Evolutionary conservation across 2,113 vertebrate species (phyloP).

Genomic region (Pseudorhombus dupliciocellatus): DNA sequence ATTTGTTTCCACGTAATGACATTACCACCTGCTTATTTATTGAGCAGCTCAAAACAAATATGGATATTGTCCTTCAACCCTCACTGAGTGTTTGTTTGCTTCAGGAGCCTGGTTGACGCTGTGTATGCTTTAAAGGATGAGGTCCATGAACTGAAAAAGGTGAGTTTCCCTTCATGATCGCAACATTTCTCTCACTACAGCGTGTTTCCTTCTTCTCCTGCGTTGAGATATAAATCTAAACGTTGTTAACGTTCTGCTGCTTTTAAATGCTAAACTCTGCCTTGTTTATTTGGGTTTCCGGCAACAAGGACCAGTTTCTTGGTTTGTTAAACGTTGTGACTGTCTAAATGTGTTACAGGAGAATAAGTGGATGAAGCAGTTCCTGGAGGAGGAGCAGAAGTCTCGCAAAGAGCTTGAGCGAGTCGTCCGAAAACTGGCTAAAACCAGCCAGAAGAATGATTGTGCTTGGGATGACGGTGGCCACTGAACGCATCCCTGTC

Average conservation of each 20-base stretch:
- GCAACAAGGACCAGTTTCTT: background rate
- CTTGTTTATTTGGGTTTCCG: too few species aligned
- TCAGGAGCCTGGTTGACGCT: constrained; percentile 96
- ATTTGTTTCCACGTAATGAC: background rate
- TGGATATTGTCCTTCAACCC: background rate
- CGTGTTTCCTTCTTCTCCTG: too few species aligned
- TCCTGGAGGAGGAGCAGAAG: constrained; percentile 96
- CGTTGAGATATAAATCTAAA: too few species aligned
- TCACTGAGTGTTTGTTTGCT: background rate
- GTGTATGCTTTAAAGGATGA: constrained; percentile 98
- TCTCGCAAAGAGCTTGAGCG: constrained; percentile 96
- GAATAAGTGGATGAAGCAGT: constrained; percentile 96
- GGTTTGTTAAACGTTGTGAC: background rate
- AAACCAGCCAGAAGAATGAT: constrained; percentile 88
- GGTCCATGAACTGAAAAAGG: constrained; percentile 97
- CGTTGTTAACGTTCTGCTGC: too few species aligned
- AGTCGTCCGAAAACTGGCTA: constrained; percentile 90
- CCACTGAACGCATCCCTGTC: constrained; percentile 75
- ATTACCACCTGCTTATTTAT: background rate
- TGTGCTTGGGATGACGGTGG: constrained; percentile 86
- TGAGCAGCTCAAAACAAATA: background rate
- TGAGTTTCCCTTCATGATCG: background rate
- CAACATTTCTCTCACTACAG: too few species aligned
- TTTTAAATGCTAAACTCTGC: too few species aligned
- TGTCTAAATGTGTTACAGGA: constrained; percentile 80